Base-by-base conservation (phyloP, 2,113 vertebrate species). In the Epinephelus cyanopodus region DNA sequence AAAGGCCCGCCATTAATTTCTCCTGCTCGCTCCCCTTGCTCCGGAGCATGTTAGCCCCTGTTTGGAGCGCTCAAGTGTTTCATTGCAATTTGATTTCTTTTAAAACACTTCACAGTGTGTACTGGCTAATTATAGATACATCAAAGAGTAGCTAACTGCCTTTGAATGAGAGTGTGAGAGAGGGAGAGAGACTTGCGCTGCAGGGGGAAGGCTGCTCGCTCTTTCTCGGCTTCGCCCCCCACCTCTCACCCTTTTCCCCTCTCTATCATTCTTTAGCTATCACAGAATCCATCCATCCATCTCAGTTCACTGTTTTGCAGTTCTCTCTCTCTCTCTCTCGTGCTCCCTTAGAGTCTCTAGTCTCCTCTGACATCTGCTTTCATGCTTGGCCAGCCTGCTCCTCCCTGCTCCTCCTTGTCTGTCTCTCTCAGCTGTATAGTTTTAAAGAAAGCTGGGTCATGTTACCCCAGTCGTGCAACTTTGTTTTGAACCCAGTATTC, bases 91-190 rank as follows among this genome's bases (percentile, higher is more conserved):
- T 93, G 85, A 92, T 93, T 94, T 95, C 85, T 93, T 96, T 93
- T 92, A 92, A 91, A 94, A 91, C 90, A 93, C 93, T 92, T 94
- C 90, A 91, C 89, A 91, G 91, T 93, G 86, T 93, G 91, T 95
- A 89, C 88, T 81, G 88, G 93, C 91, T 95, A 95, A 96, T 96
- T 95, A 95, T 93, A 94, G 93, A 92, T 87, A 92, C 93, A 95
- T 96, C 95, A 95, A 95, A 96, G 94, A 91, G 81, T 73, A 90
- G 90, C 91, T 94, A 94, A 94, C 92, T 91, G 92, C 89, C 91
- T 94, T 93, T 95, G 94, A 95, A 85, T 93, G 87, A 84, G 87
- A 87, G 85, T 65, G 84, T 65, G 69, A 75, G 33, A 79, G 87
- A 83, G 86, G 85, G 73, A 62, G 87, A 83, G 86, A 87, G 73